Evolutionary conservation across 2,888 invertebrate species (phyloP).

Genomic region (Erebia aethiops): DNA sequence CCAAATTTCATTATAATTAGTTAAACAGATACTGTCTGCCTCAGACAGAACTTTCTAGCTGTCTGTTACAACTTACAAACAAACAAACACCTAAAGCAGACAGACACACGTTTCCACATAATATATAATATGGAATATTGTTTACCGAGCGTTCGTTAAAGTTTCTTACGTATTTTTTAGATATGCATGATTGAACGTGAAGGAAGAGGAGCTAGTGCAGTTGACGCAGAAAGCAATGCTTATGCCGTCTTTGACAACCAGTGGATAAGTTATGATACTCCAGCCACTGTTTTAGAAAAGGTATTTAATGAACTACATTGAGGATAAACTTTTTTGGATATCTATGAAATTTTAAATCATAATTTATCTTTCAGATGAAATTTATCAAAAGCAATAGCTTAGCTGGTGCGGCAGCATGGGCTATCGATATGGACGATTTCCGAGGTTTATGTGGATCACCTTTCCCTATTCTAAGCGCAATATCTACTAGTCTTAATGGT

Average conservation of each 20-base stretch:
- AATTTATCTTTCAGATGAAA: conserved; percentile 73
- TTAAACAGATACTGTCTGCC: too few species aligned
- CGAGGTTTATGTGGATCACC: conserved; percentile 88
- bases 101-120: neutral
- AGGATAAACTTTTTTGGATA: neutral
- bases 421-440: conserved; percentile 91
- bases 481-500: conserved; percentile 82
- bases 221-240: conserved; percentile 86
- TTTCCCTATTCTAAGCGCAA: conserved; percentile 86
- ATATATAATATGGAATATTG: neutral
- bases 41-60: too few species aligned
- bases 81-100: too few species aligned
- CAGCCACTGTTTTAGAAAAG: conserved; percentile 85
- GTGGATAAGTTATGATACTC: conserved; percentile 91
- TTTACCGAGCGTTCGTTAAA: neutral
- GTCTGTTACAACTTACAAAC: too few species aligned
- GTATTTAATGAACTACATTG: conserved; percentile 58
- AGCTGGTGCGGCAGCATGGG: conserved; percentile 88
- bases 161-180: conserved; percentile 49
- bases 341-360: neutral
- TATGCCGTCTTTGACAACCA: conserved; percentile 87
- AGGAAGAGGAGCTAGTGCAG: conserved; percentile 76
- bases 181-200: conserved; percentile 83
- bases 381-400: conserved; percentile 85
- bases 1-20: too few species aligned